phyloP scores from a whole-genome alignment of 2,797 vertebrate genomes.

The Tadarida brasiliensis region DNA sequence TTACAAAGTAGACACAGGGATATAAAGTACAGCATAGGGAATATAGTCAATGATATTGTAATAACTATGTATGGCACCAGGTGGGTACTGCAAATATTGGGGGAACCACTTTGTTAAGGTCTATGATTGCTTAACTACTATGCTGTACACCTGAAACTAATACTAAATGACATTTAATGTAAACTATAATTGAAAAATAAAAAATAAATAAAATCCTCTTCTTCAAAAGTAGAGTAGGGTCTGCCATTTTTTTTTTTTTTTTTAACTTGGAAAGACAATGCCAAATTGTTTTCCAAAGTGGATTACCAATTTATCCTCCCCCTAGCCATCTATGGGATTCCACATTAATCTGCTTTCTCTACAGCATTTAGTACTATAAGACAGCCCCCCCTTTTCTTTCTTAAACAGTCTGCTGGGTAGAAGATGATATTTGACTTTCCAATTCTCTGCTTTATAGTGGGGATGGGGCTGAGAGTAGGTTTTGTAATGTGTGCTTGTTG shows the following conservation, averaged over 20 bases:
- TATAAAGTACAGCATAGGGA: neutral
- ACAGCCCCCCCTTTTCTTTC: neutral
- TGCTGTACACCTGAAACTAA: neutral
- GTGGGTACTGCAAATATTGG: neutral
- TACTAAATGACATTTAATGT: neutral
- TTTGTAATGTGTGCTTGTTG: neutral
- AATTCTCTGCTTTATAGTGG: neutral
- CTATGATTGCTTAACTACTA: neutral
- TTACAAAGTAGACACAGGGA: neutral
- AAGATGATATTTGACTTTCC: neutral
- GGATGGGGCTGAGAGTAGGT: neutral
- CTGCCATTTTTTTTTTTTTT: neutral
- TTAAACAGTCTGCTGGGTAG: neutral
- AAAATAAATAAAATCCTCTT: neutral
- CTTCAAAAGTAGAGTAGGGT: neutral
- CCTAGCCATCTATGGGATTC: neutral
- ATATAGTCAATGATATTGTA: neutral
- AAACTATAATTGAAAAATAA: neutral
- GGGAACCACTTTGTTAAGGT: neutral
- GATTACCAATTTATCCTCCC: neutral
- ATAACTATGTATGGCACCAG: neutral
- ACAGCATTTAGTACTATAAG: neutral
- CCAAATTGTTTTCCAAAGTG: neutral
- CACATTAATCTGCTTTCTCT: neutral
- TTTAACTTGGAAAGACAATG: neutral